Evolutionary conservation across 2,888 invertebrate species (phyloP).

Genomic region (Diadromus collaris): DNA sequence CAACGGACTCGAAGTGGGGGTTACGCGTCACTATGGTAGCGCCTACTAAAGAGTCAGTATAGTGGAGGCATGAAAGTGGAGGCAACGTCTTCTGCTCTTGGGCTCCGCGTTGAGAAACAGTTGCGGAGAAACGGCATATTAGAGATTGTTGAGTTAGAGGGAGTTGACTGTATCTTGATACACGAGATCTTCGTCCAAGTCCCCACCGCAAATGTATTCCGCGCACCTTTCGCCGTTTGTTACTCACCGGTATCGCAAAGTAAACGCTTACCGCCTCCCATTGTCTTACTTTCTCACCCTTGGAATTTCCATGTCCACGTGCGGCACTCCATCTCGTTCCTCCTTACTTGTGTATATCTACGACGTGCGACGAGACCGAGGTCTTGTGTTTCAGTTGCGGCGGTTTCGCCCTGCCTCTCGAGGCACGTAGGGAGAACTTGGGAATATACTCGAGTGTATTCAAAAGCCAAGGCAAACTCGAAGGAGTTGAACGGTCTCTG

Average conservation of each 20-base stretch:
- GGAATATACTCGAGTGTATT: slow-evolving; percentile 10
- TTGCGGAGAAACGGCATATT: no score
- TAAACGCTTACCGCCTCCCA: slow-evolving; percentile 2
- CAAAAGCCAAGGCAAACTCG: slow-evolving; percentile 26
- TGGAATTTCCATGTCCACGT: slow-evolving; percentile 15
- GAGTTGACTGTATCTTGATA: slow-evolving; percentile 4
- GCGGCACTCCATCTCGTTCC: slow-evolving; percentile 2
- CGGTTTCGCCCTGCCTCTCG: neutral
- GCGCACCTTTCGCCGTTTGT: slow-evolving; percentile 13
- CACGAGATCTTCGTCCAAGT: neutral
- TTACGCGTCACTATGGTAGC: no score
- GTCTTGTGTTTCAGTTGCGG: slow-evolving; percentile 18
- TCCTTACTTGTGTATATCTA: neutral
- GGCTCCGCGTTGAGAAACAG: no score
- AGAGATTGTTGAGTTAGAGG: no score
- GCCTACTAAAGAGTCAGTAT: no score
- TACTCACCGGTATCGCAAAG: slow-evolving; percentile 8
- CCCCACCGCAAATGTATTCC: slow-evolving; percentile 5
- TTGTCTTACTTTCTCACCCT: slow-evolving; percentile 16
- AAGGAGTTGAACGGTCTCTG: neutral
- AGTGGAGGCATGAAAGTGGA: no score
- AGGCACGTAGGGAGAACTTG: slow-evolving; percentile 5
- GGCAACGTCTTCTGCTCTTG: no score
- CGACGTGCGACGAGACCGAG: slow-evolving; percentile 9
- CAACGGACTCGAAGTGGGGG: no score